Evolutionary conservation across 2,113 vertebrate genomes (phyloP).

Genomic region (Garra rufa): DNA sequence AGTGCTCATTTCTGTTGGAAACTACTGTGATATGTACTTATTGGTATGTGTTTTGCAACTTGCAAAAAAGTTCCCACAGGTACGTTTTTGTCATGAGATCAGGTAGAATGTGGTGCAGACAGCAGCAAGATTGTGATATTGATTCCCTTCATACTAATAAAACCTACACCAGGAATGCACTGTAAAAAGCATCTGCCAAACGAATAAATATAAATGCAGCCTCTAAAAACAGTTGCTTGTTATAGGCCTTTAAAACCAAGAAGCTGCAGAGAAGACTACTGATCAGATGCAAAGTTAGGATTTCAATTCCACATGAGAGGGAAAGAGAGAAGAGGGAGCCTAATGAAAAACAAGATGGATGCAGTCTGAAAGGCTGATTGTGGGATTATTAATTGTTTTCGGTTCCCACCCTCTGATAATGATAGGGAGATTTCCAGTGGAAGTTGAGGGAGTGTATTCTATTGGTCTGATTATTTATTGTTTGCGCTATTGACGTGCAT

Average conservation of each 20-base stretch:
- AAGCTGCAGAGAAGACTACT: slow-evolving; percentile 8
- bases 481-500: slow-evolving; percentile 26
- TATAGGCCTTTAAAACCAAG: slow-evolving; percentile 9
- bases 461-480: slow-evolving; percentile 43
- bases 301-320: slow-evolving; percentile 7
- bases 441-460: slow-evolving; percentile 33
- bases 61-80: no score
- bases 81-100: no score
- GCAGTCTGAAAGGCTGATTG: slow-evolving; percentile 32
- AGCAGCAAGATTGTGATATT: background rate
- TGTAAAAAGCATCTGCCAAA: background rate
- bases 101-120: background rate
- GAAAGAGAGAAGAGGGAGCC: no score
- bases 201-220: background rate
- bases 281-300: slow-evolving; percentile 16
- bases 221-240: background rate
- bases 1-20: no score
- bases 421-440: slow-evolving; percentile 31
- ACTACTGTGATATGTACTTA: no score
- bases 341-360: slow-evolving; percentile 39
- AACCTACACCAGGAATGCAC: background rate
- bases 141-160: background rate
- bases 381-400: slow-evolving; percentile 42
- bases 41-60: no score
- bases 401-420: slow-evolving; percentile 36